These are phyloP conservation scores for Tachyglossus aculeatus DNA, from an alignment of 2,797 vertebrate genomes.

Conservation along the genomic window DNA sequence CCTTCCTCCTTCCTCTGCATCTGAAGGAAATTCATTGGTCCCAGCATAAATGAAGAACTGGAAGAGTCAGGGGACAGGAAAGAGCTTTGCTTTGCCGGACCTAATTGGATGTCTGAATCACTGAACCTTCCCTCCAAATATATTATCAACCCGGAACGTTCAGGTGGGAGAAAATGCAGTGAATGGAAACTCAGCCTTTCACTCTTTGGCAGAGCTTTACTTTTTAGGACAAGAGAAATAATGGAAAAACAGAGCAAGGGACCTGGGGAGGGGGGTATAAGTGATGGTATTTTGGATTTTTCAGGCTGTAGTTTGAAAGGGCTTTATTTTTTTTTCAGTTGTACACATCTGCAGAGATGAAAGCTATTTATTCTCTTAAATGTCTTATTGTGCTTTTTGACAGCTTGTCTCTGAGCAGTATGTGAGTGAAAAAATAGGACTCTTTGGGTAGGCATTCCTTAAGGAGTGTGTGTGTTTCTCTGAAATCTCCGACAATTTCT, in stretches of 20 bases:
- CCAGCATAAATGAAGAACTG: no score
- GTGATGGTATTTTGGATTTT: slow-evolving; percentile 44
- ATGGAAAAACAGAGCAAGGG: slow-evolving; percentile 34
- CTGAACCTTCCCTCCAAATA: no score
- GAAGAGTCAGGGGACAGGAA: no score
- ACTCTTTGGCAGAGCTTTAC: background rate
- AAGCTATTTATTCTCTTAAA: slow-evolving; percentile 67
- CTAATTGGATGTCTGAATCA: no score
- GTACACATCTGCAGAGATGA: slow-evolving; percentile 66
- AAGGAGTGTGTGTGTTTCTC: slow-evolving; percentile 39
- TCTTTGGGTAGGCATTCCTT: slow-evolving; percentile 48
- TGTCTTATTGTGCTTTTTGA: slow-evolving; percentile 56
- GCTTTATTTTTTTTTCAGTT: slow-evolving; percentile 63
- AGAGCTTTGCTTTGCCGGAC: no score
- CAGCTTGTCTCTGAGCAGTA: slow-evolving; percentile 60
- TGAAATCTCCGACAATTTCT: slow-evolving; percentile 29
- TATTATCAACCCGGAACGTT: no score
- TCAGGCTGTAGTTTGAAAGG: slow-evolving; percentile 49
- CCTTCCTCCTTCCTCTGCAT: no score
- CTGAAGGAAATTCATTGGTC: no score
- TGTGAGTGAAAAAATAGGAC: slow-evolving; percentile 64
- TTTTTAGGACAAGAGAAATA: no score
- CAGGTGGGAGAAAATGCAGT: no score
- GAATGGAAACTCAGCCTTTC: slow-evolving; percentile 27
- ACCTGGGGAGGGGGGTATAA: slow-evolving; percentile 15